Conservation (phyloP, 2,797 vertebrate genomes). For the Lagorchestes hirsutus region DNA sequence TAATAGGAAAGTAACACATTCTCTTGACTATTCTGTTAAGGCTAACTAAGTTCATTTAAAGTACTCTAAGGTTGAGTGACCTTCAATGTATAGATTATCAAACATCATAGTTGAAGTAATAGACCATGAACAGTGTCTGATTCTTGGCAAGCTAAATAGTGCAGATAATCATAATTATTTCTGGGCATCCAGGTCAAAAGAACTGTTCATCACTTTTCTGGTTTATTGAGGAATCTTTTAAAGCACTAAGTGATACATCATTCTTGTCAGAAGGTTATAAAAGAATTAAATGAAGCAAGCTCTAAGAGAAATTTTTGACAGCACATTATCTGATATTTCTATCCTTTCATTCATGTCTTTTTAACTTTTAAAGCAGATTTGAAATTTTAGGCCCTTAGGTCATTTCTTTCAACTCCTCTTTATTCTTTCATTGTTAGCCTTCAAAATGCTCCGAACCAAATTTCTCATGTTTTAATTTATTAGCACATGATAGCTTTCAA, state of each 20-base stretch:
- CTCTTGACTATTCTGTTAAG: constrained; percentile 77
- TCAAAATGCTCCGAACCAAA: constrained; percentile 30
- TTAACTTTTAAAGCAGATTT: constrained; percentile 72
- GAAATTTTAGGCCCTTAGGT: constrained; percentile 63
- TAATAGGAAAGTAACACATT: constrained; percentile 71
- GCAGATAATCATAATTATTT: constrained; percentile 87
- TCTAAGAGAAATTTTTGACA: constrained; percentile 83
- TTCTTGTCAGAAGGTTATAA: constrained; percentile 82
- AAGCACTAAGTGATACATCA: constrained; percentile 86
- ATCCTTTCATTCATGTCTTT: constrained; percentile 78
- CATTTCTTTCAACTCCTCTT: constrained; percentile 54
- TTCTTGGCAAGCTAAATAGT: constrained; percentile 86
- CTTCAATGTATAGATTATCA: constrained; percentile 84
- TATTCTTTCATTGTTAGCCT: constrained; percentile 18
- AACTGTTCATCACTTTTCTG: constrained; percentile 82
- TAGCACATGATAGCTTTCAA: constrained; percentile 34
- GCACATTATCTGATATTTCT: constrained; percentile 78
- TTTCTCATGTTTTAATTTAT: constrained; percentile 69
- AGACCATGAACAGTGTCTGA: constrained; percentile 81
- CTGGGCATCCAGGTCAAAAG: constrained; percentile 83
- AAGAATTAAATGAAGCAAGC: constrained; percentile 85
- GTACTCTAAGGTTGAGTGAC: constrained; percentile 79
- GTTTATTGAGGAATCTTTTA: constrained; percentile 83
- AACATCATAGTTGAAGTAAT: constrained; percentile 84
- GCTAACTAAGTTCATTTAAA: constrained; percentile 79